Evolutionary conservation across 2,888 invertebrate genomes (phyloP).

Genomic region (Caenorhabditis becei): DNA sequence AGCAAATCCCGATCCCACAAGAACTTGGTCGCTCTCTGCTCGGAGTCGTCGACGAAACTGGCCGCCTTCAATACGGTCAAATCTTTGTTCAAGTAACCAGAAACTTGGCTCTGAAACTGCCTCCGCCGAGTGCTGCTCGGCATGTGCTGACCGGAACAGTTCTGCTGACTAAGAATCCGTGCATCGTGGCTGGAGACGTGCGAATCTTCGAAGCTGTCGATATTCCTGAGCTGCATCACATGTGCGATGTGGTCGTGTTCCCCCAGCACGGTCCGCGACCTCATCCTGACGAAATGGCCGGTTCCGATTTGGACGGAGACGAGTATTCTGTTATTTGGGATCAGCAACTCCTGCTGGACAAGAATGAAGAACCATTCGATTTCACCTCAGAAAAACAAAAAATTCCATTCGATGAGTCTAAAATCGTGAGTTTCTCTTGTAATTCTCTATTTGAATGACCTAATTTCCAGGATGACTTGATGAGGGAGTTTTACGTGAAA

Average conservation of each 20-base stretch:
- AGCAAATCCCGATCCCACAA: slow-evolving; percentile 68
- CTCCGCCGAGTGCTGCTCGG: slow-evolving; percentile 58
- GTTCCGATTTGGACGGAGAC: slow-evolving; percentile 83
- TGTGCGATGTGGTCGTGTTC: slow-evolving; percentile 83
- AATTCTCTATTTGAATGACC: neutral
- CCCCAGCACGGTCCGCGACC: slow-evolving; percentile 82
- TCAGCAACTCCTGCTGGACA: slow-evolving; percentile 79
- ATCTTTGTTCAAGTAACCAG: slow-evolving; percentile 75
- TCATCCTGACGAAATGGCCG: slow-evolving; percentile 83
- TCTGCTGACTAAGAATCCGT: slow-evolving; percentile 83
- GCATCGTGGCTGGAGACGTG: slow-evolving; percentile 83
- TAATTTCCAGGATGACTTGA: slow-evolving; percentile 60
- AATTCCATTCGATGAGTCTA: slow-evolving; percentile 45
- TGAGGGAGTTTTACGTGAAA: slow-evolving; percentile 81
- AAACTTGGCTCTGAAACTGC: slow-evolving; percentile 59
- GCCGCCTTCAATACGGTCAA: slow-evolving; percentile 72
- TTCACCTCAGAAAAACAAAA: slow-evolving; percentile 68
- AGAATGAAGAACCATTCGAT: slow-evolving; percentile 79
- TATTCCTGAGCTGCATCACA: slow-evolving; percentile 77
- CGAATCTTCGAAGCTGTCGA: slow-evolving; percentile 81
- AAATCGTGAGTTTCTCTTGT: slow-evolving; percentile 47
- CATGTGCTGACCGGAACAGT: slow-evolving; percentile 76
- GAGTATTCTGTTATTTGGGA: slow-evolving; percentile 83
- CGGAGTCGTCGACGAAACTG: slow-evolving; percentile 79
- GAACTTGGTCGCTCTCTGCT: slow-evolving; percentile 75